Evolutionary conservation across 2,113 vertebrate species (phyloP), one percentile per base, ranked within the genome.

Genomic region (Pituophis catenifer): DNA sequence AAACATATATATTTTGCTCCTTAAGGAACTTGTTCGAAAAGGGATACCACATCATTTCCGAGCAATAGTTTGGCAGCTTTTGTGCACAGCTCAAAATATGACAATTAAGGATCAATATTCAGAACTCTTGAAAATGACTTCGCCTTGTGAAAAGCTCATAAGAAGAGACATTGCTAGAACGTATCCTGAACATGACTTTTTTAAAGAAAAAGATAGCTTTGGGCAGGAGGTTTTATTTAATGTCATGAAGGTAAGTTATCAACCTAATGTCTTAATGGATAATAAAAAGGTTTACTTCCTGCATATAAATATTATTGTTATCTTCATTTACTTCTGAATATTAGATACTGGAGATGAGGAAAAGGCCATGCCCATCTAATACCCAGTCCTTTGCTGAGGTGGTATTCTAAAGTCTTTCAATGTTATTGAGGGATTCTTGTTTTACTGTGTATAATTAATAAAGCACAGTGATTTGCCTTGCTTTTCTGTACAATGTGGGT

Each of bases 151-250:
- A 97, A 99, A 99, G 95, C 96, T 99, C 91, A 99, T 99, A 96
- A 98, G 99, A 96, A 98, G 99, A 95, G 99, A 99, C 96, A 99
- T 99, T 93, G 99, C 99, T 93, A 99, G 99, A 96, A 99, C 99
- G 3, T 99, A 99, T 53, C 99, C 99, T 0, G 99, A 99, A 93
- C 99, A 99, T 24, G 99, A 99, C n/a, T 99, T 99, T 98, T 99
- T 99, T 97, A 99, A 99, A 97, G 99, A 99, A 97, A 99, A 99
- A 95, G 99, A 99, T 97, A 99, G 99, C 94, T 97, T 99, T 94
- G 99, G 99, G 21, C 99, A 99, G 95, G 99, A 99, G 92, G 99
- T 99, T 96, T 99, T 99, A 95, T 99, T 99, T 98, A 99, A 99
- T n/a, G 99, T 99, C 93, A 99, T 99, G 99, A 99, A 99, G 99